These are phyloP conservation scores for Drosophila nigromelanica DNA, from an alignment of 1,140 invertebrate genomes.

Conservation along the genomic window DNA sequence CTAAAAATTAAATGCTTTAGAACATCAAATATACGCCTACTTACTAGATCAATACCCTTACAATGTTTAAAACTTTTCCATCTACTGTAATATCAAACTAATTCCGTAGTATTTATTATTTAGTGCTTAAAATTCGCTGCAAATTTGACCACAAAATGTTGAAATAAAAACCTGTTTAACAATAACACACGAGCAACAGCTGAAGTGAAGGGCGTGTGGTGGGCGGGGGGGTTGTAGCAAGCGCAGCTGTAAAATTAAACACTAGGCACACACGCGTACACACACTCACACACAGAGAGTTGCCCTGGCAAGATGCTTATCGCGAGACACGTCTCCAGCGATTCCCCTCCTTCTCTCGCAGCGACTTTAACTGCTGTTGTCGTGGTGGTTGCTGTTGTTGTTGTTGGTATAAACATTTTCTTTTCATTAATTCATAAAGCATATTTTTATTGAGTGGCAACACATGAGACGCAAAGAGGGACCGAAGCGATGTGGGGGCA, in stretches of 20 bases:
- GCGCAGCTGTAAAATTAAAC: conserved; percentile 55
- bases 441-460: conserved; percentile 81
- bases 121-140: not conserved
- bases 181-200: conserved; percentile 22
- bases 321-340: conserved; percentile 27
- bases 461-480: conserved; percentile 46
- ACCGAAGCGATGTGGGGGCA: conserved; percentile 29
- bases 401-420: conserved; percentile 73
- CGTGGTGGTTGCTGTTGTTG: conserved; percentile 6
- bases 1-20: no score
- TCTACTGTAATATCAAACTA: no score
- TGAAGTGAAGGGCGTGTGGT: not conserved
- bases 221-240: conserved; percentile 14
- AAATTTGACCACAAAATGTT: conserved; percentile 8
- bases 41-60: no score
- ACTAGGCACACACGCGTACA: conserved; percentile 30
- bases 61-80: no score
- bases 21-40: no score
- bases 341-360: conserved; percentile 6
- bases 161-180: conserved; percentile 51
- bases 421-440: conserved; percentile 82
- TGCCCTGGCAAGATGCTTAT: conserved; percentile 49
- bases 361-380: conserved; percentile 17
- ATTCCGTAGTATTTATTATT: no score
- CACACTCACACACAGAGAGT: conserved; percentile 18